Evolutionary conservation across 2,797 vertebrate genomes (phyloP).

Genomic region (Brachymystax lenok): DNA sequence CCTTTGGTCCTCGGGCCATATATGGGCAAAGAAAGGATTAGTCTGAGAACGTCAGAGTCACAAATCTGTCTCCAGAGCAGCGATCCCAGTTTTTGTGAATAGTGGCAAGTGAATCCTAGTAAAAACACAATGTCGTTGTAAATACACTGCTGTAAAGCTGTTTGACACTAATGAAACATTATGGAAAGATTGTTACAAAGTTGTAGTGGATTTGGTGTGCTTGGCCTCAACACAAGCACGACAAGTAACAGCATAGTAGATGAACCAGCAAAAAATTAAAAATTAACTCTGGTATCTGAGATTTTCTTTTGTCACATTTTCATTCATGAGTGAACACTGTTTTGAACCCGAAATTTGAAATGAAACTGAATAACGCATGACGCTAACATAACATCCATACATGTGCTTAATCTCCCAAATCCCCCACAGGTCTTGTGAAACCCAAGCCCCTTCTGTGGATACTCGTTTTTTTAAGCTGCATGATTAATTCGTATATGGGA

Average conservation of each 20-base stretch:
- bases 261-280: no score
- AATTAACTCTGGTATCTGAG: not conserved
- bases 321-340: not conserved
- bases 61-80: not conserved
- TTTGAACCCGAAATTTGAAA: not conserved
- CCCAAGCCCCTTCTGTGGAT: conserved; percentile 32
- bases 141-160: not conserved
- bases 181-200: not conserved
- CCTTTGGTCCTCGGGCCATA: not conserved
- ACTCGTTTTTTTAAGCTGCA: conserved; percentile 33
- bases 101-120: not conserved
- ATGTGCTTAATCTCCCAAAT: conserved; percentile 4
- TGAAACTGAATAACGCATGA: not conserved
- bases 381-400: not conserved
- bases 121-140: not conserved
- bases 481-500: conserved; percentile 28
- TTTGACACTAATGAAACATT: not conserved
- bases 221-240: not conserved
- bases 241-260: no score
- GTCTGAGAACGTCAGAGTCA: not conserved
- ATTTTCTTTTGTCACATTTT: not conserved
- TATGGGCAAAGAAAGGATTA: not conserved
- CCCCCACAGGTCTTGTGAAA: conserved; percentile 36
- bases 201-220: not conserved
- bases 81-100: not conserved